phyloP scores from a whole-genome alignment of 2,113 vertebrate genomes.

The Hemibagrus wyckioides region DNA sequence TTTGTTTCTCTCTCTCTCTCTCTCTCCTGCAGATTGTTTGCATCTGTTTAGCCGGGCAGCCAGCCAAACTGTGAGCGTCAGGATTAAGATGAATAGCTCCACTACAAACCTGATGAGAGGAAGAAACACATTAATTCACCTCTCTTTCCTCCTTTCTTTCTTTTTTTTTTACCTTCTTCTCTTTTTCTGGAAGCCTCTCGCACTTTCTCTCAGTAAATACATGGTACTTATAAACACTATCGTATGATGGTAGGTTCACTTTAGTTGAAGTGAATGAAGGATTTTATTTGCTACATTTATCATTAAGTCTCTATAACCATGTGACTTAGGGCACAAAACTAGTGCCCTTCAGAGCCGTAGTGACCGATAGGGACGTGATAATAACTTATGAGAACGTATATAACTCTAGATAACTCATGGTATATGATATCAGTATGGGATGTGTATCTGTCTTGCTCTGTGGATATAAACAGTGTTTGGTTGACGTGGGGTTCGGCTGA shows the following conservation, averaged over 20 bases:
- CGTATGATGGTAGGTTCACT: constrained; percentile 23
- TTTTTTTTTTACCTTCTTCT: not conserved
- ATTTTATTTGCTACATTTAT: constrained; percentile 1
- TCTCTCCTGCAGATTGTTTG: constrained; percentile 50
- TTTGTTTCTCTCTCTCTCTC: not conserved
- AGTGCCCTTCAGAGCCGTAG: constrained; percentile 18
- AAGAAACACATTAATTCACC: constrained; percentile 66
- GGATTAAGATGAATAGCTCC: constrained; percentile 65
- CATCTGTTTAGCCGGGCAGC: constrained; percentile 62
- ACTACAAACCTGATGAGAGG: constrained; percentile 51
- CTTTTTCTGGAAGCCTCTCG: constrained; percentile 1
- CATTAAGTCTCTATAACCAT: not conserved
- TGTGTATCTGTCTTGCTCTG: not conserved
- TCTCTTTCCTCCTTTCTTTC: constrained; percentile 43
- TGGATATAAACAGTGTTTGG: constrained; percentile 2
- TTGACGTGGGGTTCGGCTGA: too few species aligned
- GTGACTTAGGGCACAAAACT: not conserved
- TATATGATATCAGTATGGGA: not conserved
- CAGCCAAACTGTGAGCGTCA: constrained; percentile 58
- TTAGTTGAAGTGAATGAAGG: not conserved
- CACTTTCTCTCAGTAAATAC: constrained; percentile 46
- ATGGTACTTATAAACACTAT: constrained; percentile 58
- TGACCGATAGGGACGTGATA: not conserved
- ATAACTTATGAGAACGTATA: not conserved
- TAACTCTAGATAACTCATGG: not conserved